phyloP scores from a whole-genome alignment of 2,113 vertebrate species.

The Varanus komodoensis region DNA sequence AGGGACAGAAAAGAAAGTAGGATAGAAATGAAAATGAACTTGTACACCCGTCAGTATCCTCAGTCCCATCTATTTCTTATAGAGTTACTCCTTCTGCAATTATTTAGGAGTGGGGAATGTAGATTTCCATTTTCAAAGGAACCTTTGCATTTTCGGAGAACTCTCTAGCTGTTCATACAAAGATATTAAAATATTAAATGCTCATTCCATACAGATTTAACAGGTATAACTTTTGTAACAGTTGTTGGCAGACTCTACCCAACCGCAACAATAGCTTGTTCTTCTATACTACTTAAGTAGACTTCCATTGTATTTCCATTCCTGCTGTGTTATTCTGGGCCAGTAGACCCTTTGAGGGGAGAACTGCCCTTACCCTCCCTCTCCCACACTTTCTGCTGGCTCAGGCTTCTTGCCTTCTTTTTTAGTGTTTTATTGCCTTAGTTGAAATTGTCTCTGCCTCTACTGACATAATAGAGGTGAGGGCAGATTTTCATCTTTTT shows the following conservation, averaged over 20 bases:
- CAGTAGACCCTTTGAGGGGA: conserved; percentile 33
- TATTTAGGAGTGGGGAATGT: background rate
- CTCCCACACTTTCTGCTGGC: conserved; percentile 27
- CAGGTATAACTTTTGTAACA: conserved; percentile 28
- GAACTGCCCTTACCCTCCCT: background rate
- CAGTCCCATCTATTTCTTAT: background rate
- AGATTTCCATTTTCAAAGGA: background rate
- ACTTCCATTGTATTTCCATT: conserved; percentile 43
- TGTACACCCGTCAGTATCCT: background rate
- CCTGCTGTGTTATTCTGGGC: conserved; percentile 32
- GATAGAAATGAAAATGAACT: background rate
- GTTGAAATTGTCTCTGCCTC: conserved; percentile 42
- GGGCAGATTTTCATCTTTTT: conserved; percentile 57
- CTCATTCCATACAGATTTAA: conserved; percentile 27
- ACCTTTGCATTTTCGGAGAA: background rate
- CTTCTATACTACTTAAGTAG: conserved; percentile 11
- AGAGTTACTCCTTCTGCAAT: background rate
- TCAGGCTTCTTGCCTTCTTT: conserved; percentile 37
- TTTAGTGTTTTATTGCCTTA: conserved; percentile 15
- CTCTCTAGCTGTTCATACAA: conserved; percentile 10
- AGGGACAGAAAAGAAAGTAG: background rate
- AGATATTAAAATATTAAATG: conserved; percentile 16
- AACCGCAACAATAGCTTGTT: conserved; percentile 28
- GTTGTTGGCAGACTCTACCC: conserved; percentile 35
- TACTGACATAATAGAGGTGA: conserved; percentile 20